Evolutionary conservation across 2,797 vertebrate genomes (phyloP).

Genomic region (Semotilus atromaculatus): DNA sequence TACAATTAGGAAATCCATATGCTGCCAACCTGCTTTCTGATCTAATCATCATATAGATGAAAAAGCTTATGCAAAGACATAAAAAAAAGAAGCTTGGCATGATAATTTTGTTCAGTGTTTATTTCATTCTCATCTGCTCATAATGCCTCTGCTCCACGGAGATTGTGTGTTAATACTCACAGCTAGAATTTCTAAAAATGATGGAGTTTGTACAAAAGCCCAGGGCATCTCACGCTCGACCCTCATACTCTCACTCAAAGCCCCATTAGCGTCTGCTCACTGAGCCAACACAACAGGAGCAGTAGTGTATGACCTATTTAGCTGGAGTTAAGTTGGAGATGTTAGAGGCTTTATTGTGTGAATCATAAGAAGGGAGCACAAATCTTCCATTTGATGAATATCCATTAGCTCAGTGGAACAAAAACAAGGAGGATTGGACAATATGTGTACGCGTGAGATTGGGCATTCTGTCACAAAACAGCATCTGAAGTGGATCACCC

Average conservation of each 20-base stretch:
- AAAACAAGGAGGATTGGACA: slow-evolving; percentile 42
- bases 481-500: slow-evolving; percentile 41
- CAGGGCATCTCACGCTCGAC: slow-evolving; percentile 25
- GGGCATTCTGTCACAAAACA: slow-evolving; percentile 37
- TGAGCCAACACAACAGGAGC: slow-evolving; percentile 44
- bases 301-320: slow-evolving; percentile 42
- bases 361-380: slow-evolving; percentile 32
- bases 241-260: slow-evolving; percentile 34
- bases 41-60: slow-evolving; percentile 27
- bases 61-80: slow-evolving; percentile 20
- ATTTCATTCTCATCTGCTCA: slow-evolving; percentile 2
- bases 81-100: slow-evolving; percentile 34
- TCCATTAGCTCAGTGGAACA: slow-evolving; percentile 50
- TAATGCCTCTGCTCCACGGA: slow-evolving; percentile 16
- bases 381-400: slow-evolving; percentile 29
- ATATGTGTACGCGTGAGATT: slow-evolving; percentile 29
- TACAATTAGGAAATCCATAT: slow-evolving; percentile 38
- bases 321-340: slow-evolving; percentile 22
- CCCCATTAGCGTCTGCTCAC: slow-evolving; percentile 34
- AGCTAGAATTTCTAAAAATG: slow-evolving; percentile 43
- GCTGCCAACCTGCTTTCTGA: slow-evolving; percentile 33
- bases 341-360: slow-evolving; percentile 27
- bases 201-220: slow-evolving; percentile 38
- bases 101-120: slow-evolving; percentile 42
- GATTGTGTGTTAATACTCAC: slow-evolving; percentile 42